Percentiles rank a stretch among this genome's conserved stretches.
Evolutionary conservation across 2,113 vertebrate genomes (phyloP).

Genomic region (Typhlomys cinereus): DNA sequence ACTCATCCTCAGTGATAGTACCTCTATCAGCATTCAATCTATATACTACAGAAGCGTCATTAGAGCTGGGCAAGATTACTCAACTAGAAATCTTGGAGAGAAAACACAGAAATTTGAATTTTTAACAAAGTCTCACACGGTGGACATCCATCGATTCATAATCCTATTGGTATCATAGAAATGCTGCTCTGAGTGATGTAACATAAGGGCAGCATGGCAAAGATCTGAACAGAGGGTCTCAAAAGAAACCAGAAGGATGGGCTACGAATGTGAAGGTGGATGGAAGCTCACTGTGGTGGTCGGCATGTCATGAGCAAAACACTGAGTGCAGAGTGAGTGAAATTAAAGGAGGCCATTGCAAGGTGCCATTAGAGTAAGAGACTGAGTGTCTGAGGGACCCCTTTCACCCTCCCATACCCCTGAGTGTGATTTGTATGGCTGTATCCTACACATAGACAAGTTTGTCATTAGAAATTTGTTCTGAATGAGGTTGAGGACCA

Average conservation of each 20-base stretch:
- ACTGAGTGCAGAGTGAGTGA: not conserved
- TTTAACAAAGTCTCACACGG: not conserved
- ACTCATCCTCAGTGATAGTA: not conserved
- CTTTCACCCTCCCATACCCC: not conserved
- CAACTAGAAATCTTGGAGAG: not conserved
- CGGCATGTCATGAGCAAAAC: not conserved
- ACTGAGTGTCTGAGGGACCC: not conserved
- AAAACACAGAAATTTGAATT: not conserved
- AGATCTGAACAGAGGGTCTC: not conserved
- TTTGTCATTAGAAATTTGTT: not conserved
- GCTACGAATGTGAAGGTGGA: not conserved
- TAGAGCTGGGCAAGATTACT: not conserved
- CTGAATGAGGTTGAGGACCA: not conserved
- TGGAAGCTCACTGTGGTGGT: not conserved
- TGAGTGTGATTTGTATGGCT: not conserved
- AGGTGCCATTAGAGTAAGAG: not conserved
- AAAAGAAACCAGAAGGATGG: not conserved
- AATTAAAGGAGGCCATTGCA: not conserved
- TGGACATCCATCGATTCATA: not conserved
- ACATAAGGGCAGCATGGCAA: not conserved
- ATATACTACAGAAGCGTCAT: not conserved
- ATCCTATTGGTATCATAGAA: not conserved
- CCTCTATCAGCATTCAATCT: not conserved
- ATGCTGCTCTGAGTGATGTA: not conserved
- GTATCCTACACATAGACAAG: not conserved